Conservation (phyloP, 2,888 invertebrate species). For the Andrena dorsata region DNA sequence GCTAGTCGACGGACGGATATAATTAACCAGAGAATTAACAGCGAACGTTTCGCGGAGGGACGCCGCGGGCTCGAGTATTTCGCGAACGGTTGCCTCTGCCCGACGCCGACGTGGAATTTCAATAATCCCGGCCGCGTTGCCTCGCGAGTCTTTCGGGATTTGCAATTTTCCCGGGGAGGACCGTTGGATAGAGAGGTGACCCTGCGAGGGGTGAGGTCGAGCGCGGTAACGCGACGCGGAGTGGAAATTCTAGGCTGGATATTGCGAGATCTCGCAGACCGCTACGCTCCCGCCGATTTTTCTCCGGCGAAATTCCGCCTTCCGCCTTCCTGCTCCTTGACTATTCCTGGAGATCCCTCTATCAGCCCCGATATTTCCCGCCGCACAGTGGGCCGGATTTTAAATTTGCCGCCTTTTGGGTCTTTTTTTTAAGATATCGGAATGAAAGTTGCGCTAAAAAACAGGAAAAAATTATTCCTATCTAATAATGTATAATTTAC, state of each 20-base stretch:
- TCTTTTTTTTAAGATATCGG: too few species aligned
- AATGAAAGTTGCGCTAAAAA: too few species aligned
- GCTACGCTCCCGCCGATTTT: conserved; percentile 8
- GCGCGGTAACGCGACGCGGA: not conserved
- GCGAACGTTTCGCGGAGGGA: not conserved
- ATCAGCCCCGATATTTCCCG: not conserved
- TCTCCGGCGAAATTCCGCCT: conserved; percentile 7
- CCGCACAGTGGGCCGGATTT: too few species aligned
- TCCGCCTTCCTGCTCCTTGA: not conserved
- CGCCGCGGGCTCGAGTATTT: conserved; percentile 3
- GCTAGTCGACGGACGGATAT: not conserved
- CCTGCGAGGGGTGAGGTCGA: not conserved
- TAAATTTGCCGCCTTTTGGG: too few species aligned
- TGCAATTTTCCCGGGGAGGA: conserved; percentile 31
- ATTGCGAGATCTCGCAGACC: conserved; percentile 21
- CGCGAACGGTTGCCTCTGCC: conserved; percentile 3
- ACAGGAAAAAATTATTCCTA: too few species aligned
- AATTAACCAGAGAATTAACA: conserved; percentile 31
- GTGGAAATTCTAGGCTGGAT: conserved; percentile 34
- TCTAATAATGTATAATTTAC: too few species aligned
- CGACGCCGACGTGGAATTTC: conserved; percentile 35
- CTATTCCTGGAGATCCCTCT: not conserved
- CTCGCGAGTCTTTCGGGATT: conserved; percentile 28
- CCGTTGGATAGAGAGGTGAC: conserved; percentile 9
- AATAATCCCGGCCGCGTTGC: conserved; percentile 40